Evolutionary conservation across 2,888 invertebrate genomes (phyloP).

Genomic region (Philhelius pedissequus): DNA sequence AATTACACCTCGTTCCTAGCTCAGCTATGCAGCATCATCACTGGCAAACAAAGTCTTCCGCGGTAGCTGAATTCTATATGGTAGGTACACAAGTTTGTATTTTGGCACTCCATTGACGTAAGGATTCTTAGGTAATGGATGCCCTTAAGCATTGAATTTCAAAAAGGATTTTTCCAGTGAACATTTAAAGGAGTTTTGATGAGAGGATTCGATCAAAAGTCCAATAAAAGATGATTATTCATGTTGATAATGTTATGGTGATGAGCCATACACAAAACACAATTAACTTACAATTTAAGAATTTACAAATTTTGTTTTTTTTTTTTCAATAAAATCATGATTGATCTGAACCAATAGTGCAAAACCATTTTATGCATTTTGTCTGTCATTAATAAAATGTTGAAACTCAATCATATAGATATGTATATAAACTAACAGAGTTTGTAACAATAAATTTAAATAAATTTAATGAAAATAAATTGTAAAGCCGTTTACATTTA

Average conservation of each 20-base stretch:
- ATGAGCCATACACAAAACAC: not conserved
- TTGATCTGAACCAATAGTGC: too few species aligned
- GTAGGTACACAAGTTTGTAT: not conserved
- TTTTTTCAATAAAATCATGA: too few species aligned
- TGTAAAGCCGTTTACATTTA: too few species aligned
- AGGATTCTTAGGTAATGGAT: slow-evolving; percentile 32
- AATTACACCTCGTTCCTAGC: not conserved
- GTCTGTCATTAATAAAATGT: too few species aligned
- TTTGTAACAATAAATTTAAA: too few species aligned
- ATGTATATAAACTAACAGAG: too few species aligned
- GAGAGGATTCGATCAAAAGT: not conserved
- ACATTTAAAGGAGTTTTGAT: not conserved
- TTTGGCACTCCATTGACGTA: slow-evolving; percentile 46
- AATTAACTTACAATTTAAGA: too few species aligned
- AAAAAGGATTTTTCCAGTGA: not conserved
- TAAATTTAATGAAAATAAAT: too few species aligned
- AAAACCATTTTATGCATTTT: too few species aligned
- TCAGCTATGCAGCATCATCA: not conserved
- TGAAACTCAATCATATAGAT: too few species aligned
- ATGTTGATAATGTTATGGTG: not conserved
- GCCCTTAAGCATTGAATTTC: not conserved
- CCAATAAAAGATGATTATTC: not conserved
- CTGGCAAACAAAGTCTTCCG: not conserved
- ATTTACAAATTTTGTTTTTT: too few species aligned
- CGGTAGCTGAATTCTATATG: not conserved